Evolutionary conservation across 2,888 invertebrate species (phyloP), one percentile per base, ranked within the genome.

Genomic region (Agrilus biguttatus): DNA sequence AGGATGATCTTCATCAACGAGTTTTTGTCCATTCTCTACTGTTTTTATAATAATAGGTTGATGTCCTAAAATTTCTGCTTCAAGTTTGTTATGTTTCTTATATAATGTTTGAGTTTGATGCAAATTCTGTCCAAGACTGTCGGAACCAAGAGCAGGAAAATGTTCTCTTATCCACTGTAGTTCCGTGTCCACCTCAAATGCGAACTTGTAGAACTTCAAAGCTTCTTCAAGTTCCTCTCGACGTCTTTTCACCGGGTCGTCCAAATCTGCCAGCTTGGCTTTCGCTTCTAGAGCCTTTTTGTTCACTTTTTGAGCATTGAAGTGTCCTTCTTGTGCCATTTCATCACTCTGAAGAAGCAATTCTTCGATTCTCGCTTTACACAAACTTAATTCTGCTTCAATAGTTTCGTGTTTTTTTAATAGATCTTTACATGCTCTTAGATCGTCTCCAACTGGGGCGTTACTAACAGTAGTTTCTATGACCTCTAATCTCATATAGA

Each of bases 161-260:
- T 92, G 88, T 63, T 96, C 96, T 34, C 82, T 80, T 50, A 97
- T 86, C 97, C 97, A 98, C 59, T 89, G 91, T 54, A 91, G 71
- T 62, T 98, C 96, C 1, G 85, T 83, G 39, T 90, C 86, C 38
- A 95, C 75, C 59, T 95, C 93, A 55, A 95, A 92, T 2, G 84
- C 83, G 65, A 95, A 93, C 62, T 95, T 91, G 67, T 96, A 92
- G 60, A 85, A 81, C 45, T 81, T 76, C 10, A 88, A 67, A 12
- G 88, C 83, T 60, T 90, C 88, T 55, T 91, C 87, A 19, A 98
- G 69, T 23, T 83, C 83, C 41, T 75, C 79, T 8, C 86, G 73
- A 34, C 93, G 73, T 47, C 69, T 68, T 4, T 71, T 71, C 0
- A 86, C 80, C 1, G 89, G 87, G 38, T 77, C 80, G 49, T 79